A percentile compares a stretch with the other conserved stretches of the same genome.
Evolutionary conservation across 2,113 vertebrate genomes (phyloP).

Genomic region (Esox niger): DNA sequence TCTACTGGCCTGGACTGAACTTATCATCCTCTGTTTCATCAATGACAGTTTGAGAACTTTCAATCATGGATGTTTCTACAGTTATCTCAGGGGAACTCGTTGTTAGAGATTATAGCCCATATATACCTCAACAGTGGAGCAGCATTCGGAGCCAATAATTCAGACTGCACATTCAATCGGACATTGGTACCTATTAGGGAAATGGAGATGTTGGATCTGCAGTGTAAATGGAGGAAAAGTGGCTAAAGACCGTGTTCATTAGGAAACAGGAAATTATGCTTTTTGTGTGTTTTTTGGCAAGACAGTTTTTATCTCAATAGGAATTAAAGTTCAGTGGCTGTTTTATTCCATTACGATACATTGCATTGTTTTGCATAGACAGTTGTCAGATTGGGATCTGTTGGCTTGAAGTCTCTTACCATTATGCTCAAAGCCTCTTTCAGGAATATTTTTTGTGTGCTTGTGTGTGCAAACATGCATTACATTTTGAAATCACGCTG

Average conservation of each 20-base stretch:
- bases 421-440: constrained; percentile 57
- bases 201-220: background rate
- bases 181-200: constrained; percentile 20
- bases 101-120: constrained; percentile 38
- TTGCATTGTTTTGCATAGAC: constrained; percentile 25
- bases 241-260: background rate
- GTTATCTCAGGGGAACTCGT: constrained; percentile 67
- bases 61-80: constrained; percentile 38
- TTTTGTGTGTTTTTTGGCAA: constrained; percentile 22
- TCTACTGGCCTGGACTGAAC: background rate
- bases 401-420: constrained; percentile 32
- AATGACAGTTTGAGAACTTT: constrained; percentile 3
- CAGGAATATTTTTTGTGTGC: constrained; percentile 60
- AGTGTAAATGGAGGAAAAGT: background rate
- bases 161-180: constrained; percentile 20
- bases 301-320: constrained; percentile 6
- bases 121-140: constrained; percentile 51
- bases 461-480: constrained; percentile 46
- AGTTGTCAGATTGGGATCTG: constrained; percentile 30
- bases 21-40: constrained; percentile 41
- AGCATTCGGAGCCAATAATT: constrained; percentile 33
- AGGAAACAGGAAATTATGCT: constrained; percentile 18
- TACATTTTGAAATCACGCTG: constrained; percentile 47
- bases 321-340: constrained; percentile 24
- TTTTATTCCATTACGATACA: background rate